phyloP scores from a whole-genome alignment of 2,888 invertebrate genomes.

The Standfussiana lucernea region DNA sequence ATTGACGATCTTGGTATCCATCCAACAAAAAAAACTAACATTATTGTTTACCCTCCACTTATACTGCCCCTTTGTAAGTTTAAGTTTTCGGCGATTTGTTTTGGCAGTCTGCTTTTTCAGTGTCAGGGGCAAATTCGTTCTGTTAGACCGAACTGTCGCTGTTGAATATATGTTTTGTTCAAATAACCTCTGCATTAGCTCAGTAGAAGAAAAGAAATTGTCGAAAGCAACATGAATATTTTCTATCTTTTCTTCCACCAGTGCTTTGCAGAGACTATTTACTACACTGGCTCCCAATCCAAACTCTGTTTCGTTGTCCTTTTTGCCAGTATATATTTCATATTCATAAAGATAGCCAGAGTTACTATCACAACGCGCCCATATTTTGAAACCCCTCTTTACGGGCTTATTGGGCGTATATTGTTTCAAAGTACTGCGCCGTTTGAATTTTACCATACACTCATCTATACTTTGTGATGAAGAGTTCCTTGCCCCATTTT shows the following conservation, averaged over 20 bases:
- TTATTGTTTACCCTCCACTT: constrained; percentile 13
- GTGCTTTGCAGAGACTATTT: constrained; percentile 49
- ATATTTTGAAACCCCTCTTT: constrained; percentile 43
- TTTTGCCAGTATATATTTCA: constrained; percentile 44
- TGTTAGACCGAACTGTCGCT: too few relatives aligned
- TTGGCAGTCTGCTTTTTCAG: constrained; percentile 18
- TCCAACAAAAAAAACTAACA: constrained; percentile 18
- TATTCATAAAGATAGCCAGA: constrained; percentile 41
- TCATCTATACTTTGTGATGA: too few relatives aligned
- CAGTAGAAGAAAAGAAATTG: background rate
- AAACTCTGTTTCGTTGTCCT: constrained; percentile 41
- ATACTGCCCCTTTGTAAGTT: constrained; percentile 17
- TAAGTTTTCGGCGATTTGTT: constrained; percentile 11
- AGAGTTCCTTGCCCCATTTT: too few relatives aligned
- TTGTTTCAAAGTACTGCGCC: constrained; percentile 40
- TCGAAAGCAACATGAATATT: constrained; percentile 48
- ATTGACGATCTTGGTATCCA: too few relatives aligned
- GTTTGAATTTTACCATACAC: background rate
- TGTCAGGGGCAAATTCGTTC: too few relatives aligned
- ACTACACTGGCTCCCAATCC: constrained; percentile 46
- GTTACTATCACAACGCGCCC: constrained; percentile 39
- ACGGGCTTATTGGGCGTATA: constrained; percentile 39
- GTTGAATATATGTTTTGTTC: constrained; percentile 13
- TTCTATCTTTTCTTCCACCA: constrained; percentile 45
- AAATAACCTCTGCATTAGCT: constrained; percentile 5